Percentiles rank a stretch among this genome's conserved stretches.
Conservation (phyloP, 1,140 invertebrate genomes). For the Drosophila biarmipes region DNA sequence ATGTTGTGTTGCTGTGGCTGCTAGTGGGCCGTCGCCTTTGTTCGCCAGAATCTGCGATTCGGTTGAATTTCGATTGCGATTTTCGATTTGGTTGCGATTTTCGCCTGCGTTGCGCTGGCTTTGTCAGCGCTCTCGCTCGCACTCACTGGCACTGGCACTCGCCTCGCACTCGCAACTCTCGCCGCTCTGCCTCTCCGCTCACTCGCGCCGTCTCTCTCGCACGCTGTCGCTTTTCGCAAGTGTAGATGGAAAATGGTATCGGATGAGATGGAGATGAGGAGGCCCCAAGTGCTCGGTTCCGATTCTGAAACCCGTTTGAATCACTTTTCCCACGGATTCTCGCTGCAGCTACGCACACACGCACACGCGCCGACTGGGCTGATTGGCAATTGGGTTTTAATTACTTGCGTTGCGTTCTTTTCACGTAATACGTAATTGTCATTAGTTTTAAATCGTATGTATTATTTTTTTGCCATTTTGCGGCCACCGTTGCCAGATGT, state of each 20-base stretch:
- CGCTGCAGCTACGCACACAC: slow-evolving; percentile 43
- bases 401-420: slow-evolving; percentile 71
- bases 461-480: slow-evolving; percentile 76
- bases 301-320: slow-evolving; percentile 62
- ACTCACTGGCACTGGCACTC: slow-evolving; percentile 32
- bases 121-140: slow-evolving; percentile 45
- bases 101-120: slow-evolving; percentile 65
- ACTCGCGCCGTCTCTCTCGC: slow-evolving; percentile 46
- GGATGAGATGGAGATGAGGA: slow-evolving; percentile 12
- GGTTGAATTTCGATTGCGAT: slow-evolving; percentile 21
- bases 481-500: slow-evolving; percentile 46
- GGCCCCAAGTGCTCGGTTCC: slow-evolving; percentile 46
- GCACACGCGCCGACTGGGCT: slow-evolving; percentile 45
- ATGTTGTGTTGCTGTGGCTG: slow-evolving; percentile 18
- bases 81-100: slow-evolving; percentile 35
- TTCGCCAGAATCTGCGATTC: slow-evolving; percentile 27
- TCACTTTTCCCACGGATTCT: slow-evolving; percentile 46
- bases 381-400: slow-evolving; percentile 43
- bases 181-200: slow-evolving; percentile 59
- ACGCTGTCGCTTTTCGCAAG: slow-evolving; percentile 68
- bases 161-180: slow-evolving; percentile 25
- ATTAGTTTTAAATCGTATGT: slow-evolving; percentile 79
- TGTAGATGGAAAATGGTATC: slow-evolving; percentile 72
- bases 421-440: slow-evolving; percentile 82
- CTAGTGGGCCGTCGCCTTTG: slow-evolving; percentile 36